phyloP scores from a whole-genome alignment of 2,113 vertebrate species.

The Syrrhaptes paradoxus region DNA sequence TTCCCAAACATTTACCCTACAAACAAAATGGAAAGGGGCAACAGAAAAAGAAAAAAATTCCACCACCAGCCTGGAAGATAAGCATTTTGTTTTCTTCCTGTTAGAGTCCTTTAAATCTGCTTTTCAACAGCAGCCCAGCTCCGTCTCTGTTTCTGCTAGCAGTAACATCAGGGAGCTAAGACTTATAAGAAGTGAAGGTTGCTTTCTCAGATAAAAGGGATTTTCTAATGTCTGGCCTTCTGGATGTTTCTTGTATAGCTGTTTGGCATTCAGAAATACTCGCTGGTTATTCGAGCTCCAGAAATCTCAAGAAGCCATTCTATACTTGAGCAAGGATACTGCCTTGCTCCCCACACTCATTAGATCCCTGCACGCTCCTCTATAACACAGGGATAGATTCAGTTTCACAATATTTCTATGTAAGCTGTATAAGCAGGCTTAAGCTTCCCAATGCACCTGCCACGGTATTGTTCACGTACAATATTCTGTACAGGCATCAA shows the following conservation, averaged over 20 bases:
- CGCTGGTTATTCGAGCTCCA: background rate
- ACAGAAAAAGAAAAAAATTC: background rate
- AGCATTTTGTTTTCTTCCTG: background rate
- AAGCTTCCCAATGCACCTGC: background rate
- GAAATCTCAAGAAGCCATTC: background rate
- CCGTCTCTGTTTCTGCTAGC: background rate
- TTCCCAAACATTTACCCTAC: background rate
- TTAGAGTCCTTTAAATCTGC: background rate
- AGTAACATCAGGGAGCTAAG: background rate
- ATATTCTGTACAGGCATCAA: background rate
- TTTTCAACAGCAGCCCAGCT: background rate
- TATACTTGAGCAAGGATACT: background rate
- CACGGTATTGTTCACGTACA: background rate
- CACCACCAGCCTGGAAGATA: background rate
- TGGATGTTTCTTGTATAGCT: background rate
- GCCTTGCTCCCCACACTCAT: background rate
- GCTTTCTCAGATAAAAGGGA: background rate
- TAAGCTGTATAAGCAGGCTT: background rate
- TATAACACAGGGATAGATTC: background rate
- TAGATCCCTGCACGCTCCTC: background rate
- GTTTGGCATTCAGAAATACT: background rate
- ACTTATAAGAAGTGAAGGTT: background rate
- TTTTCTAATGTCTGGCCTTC: background rate
- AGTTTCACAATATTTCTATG: background rate
- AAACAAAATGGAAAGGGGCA: background rate